These are phyloP conservation scores for Bufo gargarizans DNA, from an alignment of 2,113 vertebrate genomes.

Conservation along the genomic window DNA sequence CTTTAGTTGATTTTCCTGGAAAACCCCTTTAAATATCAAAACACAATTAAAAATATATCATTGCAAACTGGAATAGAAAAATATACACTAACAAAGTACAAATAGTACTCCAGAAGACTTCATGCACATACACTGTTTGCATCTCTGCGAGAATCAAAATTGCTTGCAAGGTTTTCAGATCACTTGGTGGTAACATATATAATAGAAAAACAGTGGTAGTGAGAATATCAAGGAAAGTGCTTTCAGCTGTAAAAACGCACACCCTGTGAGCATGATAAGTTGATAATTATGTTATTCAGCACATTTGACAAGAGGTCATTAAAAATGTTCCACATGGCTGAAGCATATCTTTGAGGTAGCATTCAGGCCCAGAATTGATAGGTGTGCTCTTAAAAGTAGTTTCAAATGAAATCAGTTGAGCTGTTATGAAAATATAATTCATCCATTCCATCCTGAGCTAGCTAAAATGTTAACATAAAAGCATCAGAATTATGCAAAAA, in stretches of 20 bases:
- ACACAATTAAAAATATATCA: background rate
- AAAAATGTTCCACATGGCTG: slow-evolving; percentile 57
- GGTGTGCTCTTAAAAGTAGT: slow-evolving; percentile 32
- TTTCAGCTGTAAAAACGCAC: slow-evolving; percentile 48
- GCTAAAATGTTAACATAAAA: background rate
- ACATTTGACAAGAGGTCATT: slow-evolving; percentile 58
- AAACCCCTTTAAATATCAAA: too few relatives aligned
- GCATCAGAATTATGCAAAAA: background rate
- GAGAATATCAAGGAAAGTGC: slow-evolving; percentile 36
- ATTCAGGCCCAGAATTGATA: slow-evolving; percentile 28
- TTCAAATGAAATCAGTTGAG: slow-evolving; percentile 1
- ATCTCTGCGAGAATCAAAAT: background rate
- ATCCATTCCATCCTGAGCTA: background rate
- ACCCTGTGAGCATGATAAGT: slow-evolving; percentile 53
- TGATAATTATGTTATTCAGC: slow-evolving; percentile 58
- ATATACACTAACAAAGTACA: background rate
- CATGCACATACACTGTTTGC: background rate
- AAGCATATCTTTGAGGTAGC: slow-evolving; percentile 52
- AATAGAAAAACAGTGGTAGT: slow-evolving; percentile 44
- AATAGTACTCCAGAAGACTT: background rate
- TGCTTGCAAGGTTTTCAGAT: slow-evolving; percentile 20
- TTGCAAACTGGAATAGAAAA: background rate
- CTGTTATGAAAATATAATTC: background rate
- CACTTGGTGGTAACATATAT: slow-evolving; percentile 28
- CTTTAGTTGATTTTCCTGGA: too few relatives aligned